A percentile compares a stretch with the other conserved stretches of the same genome.
Evolutionary conservation across 2,888 invertebrate genomes (phyloP).

Genomic region (Drosophila niveifrons): DNA sequence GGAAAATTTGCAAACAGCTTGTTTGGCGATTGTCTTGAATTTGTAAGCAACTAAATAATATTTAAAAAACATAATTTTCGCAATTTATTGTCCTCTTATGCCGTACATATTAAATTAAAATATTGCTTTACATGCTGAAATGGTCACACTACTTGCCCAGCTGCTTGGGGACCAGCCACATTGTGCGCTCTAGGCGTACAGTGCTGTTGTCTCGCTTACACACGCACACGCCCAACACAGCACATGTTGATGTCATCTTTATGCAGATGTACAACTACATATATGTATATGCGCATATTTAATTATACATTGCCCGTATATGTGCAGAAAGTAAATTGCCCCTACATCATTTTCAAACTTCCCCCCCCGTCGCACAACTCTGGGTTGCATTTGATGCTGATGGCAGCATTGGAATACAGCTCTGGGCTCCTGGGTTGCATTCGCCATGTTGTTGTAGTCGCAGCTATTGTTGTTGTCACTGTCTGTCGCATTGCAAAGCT

Average conservation of each 20-base stretch:
- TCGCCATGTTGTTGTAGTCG: slow-evolving; percentile 15
- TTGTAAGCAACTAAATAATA: no score
- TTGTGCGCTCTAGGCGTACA: slow-evolving; percentile 4
- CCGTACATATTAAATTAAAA: no score
- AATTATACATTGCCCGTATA: neutral
- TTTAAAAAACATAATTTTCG: no score
- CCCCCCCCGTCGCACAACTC: neutral
- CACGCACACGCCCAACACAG: slow-evolving; percentile 21
- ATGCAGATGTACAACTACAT: neutral
- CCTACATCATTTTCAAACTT: neutral
- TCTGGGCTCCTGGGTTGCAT: slow-evolving; percentile 69
- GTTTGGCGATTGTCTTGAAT: no score
- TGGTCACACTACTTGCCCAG: neutral
- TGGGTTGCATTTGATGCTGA: slow-evolving; percentile 48
- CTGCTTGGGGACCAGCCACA: slow-evolving; percentile 20
- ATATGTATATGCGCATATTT: slow-evolving; percentile 3
- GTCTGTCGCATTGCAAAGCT: slow-evolving; percentile 36
- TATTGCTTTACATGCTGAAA: neutral
- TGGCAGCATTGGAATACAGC: slow-evolving; percentile 52
- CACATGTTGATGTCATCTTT: slow-evolving; percentile 45
- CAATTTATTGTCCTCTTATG: no score
- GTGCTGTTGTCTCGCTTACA: slow-evolving; percentile 29
- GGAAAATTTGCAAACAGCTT: no score
- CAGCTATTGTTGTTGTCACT: neutral
- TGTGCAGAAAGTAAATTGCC: neutral